Percentiles rank a stretch among this genome's conserved stretches.
These are phyloP conservation scores for Micropoecilia bifurca DNA, from an alignment of 2,797 vertebrate species.

Conservation along the genomic window DNA sequence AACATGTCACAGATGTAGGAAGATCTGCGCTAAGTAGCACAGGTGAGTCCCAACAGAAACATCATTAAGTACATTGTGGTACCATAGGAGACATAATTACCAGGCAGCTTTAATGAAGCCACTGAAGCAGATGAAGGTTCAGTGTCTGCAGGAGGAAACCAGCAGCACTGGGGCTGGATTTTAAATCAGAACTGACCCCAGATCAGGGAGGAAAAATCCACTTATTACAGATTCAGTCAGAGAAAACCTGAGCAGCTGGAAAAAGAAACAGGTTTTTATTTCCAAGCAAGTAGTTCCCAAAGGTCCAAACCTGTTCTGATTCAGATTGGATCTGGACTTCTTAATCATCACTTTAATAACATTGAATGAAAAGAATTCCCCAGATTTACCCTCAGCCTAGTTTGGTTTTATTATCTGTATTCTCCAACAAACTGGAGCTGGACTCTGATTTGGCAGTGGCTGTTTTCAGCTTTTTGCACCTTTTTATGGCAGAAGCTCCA, in stretches of 20 bases:
- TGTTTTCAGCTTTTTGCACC: not conserved
- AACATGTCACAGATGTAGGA: not conserved
- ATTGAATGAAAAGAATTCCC: not conserved
- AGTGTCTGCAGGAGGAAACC: conserved; percentile 5
- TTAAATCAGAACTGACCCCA: conserved; percentile 1
- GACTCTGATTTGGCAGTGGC: not conserved
- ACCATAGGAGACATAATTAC: conserved; percentile 2
- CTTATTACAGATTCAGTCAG: not conserved
- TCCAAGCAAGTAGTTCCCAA: not conserved
- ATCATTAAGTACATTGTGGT: conserved; percentile 11
- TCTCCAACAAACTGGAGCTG: not conserved
- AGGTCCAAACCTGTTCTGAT: not conserved
- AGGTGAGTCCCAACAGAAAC: conserved; percentile 12
- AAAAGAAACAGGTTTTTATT: not conserved
- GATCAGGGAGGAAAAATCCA: not conserved
- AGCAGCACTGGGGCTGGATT: conserved; percentile 3
- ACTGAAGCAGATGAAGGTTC: conserved; percentile 5
- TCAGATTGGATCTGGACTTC: not conserved
- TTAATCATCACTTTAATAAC: not conserved
- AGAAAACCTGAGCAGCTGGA: not conserved
- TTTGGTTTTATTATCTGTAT: not conserved
- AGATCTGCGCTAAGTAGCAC: not conserved
- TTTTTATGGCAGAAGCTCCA: not conserved
- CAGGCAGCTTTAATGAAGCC: conserved; percentile 28
- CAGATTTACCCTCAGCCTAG: not conserved